Conservation (phyloP, 2,888 invertebrate genomes). For the Tricholauxania praeusta region DNA sequence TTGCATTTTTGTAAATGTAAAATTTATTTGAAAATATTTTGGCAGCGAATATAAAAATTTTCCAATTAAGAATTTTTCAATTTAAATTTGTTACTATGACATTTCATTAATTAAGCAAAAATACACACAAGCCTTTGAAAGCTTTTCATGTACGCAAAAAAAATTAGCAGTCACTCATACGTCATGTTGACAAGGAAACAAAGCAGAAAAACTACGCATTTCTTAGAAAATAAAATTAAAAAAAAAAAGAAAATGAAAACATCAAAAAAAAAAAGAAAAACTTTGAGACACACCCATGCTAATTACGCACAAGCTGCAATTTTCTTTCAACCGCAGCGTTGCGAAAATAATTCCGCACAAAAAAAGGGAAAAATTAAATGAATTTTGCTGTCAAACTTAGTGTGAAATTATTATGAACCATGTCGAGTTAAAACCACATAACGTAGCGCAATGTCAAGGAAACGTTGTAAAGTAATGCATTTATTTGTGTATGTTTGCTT, state of each 20-base stretch:
- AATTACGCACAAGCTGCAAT: constrained; percentile 17
- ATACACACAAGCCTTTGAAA: no score
- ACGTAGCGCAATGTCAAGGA: constrained; percentile 3
- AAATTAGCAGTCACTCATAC: no score
- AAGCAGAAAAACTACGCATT: no score
- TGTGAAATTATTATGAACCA: constrained; percentile 48
- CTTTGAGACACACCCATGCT: constrained; percentile 1
- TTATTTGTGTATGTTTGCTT: constrained; percentile 28
- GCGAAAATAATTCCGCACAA: neutral
- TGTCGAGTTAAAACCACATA: neutral
- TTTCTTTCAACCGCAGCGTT: neutral
- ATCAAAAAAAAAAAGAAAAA: no score
- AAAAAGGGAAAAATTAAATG: constrained; percentile 20
- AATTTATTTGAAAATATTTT: neutral
- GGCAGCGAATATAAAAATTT: neutral
- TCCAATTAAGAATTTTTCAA: neutral
- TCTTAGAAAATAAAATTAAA: no score
- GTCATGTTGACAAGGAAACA: no score
- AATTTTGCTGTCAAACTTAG: constrained; percentile 43
- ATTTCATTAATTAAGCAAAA: no score
- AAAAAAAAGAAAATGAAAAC: no score
- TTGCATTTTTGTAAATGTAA: neutral
- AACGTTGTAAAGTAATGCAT: neutral
- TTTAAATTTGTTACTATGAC: neutral
- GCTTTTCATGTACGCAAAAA: no score